A percentile compares a stretch with the other conserved stretches of the same genome.
Conservation (phyloP, 2,113 vertebrate species). For the Gymnorhina tibicen region DNA sequence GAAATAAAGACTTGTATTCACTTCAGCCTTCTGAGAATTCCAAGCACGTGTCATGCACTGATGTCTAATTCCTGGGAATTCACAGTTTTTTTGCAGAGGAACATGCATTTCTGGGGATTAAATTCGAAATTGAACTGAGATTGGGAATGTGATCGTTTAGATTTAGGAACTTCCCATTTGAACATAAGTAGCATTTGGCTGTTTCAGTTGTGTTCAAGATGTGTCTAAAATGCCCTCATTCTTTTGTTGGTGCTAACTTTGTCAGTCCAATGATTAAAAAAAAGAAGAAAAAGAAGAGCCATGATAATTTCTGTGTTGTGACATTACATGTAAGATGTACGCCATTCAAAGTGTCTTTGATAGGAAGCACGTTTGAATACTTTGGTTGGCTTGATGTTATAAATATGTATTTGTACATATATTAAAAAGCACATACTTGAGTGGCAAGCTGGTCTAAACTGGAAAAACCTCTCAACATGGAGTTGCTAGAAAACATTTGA, state of each 20-base stretch:
- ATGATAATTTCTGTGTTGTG: neutral
- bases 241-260: neutral
- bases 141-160: neutral
- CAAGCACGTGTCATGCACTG: fast-evolving
- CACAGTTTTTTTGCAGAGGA: neutral
- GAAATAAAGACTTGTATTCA: neutral
- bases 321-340: neutral
- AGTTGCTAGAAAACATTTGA: neutral
- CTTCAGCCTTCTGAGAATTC: neutral
- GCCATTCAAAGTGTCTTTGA: neutral
- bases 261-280: neutral
- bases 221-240: neutral
- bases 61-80: neutral
- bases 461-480: neutral
- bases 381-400: neutral
- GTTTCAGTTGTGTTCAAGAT: neutral
- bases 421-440: neutral
- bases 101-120: fast-evolving
- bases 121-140: neutral
- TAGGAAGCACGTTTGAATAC: neutral
- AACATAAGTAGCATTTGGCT: neutral
- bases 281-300: neutral
- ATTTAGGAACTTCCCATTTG: neutral
- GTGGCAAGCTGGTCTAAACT: neutral
- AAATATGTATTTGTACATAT: neutral